Percentiles rank a stretch among this genome's conserved stretches.
These are phyloP conservation scores for Palythoa grandis DNA, from an alignment of 92 coral and sea anemone genomes.

Conservation along the genomic window DNA sequence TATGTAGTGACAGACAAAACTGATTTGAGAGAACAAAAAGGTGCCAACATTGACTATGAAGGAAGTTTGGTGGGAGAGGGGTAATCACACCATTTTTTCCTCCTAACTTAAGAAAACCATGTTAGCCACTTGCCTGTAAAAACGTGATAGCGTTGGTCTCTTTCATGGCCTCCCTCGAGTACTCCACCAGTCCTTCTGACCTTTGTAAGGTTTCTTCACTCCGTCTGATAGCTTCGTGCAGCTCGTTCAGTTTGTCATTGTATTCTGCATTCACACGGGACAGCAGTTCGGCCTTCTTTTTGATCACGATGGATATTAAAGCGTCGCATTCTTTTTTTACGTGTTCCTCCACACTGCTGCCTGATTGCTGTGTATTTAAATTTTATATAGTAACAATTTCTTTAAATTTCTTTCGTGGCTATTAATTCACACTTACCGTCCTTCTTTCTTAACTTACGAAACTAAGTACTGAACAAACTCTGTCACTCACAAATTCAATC, in stretches of 20 bases:
- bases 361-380: too few relatives aligned
- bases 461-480: too few relatives aligned
- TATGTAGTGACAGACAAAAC: too few relatives aligned
- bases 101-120: not conserved
- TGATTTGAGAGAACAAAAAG: too few relatives aligned
- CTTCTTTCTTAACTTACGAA: too few relatives aligned
- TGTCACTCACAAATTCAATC: too few relatives aligned
- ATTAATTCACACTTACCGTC: too few relatives aligned
- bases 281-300: constrained; percentile 80
- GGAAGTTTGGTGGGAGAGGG: too few relatives aligned
- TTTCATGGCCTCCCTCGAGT: constrained; percentile 85
- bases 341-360: constrained; percentile 30
- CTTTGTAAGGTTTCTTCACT: constrained; percentile 77
- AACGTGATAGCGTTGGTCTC: constrained; percentile 76
- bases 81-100: not conserved
- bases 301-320: constrained; percentile 69
- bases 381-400: too few relatives aligned
- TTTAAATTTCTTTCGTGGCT: too few relatives aligned
- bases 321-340: constrained; percentile 84
- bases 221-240: constrained; percentile 67
- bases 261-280: constrained; percentile 75
- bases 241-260: constrained; percentile 73
- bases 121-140: constrained; percentile 60
- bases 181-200: constrained; percentile 86
- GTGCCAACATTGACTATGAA: too few relatives aligned